Conservation (phyloP, 2,113 vertebrate species). For the Apodemus speciosus region DNA sequence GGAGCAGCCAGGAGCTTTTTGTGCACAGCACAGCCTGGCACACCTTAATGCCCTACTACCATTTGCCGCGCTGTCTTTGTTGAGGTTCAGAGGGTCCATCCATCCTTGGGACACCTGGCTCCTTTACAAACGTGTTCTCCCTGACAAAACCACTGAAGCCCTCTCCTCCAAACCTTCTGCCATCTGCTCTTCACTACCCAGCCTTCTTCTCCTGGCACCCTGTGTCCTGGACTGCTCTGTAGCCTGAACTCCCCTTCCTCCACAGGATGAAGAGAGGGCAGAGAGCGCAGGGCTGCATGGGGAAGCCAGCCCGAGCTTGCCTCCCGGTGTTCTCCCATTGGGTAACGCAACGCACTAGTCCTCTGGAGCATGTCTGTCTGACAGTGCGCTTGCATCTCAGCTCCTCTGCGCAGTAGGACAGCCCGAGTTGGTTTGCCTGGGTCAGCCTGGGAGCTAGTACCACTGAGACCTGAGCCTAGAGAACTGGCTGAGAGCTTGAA, state of each 20-base stretch:
- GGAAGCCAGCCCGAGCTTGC: not conserved
- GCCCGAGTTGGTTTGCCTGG: not conserved
- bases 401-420: too few relatives aligned
- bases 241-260: too few relatives aligned
- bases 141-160: not conserved
- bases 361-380: not conserved
- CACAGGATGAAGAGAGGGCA: accelerated
- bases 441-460: not conserved
- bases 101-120: not conserved
- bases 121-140: not conserved
- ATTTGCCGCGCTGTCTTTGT: not conserved
- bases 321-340: too few relatives aligned
- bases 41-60: not conserved
- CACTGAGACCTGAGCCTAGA: not conserved
- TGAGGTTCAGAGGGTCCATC: not conserved
- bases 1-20: not conserved
- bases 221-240: not conserved
- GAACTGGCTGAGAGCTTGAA: not conserved
- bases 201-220: not conserved
- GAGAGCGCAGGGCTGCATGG: not conserved
- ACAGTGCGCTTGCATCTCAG: accelerated
- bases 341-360: accelerated
- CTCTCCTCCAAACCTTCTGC: not conserved
- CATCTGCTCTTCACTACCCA: not conserved
- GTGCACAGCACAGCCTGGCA: not conserved